Evolutionary conservation across 2,888 invertebrate genomes (phyloP).

Genomic region (Frankliniella intonsa): DNA sequence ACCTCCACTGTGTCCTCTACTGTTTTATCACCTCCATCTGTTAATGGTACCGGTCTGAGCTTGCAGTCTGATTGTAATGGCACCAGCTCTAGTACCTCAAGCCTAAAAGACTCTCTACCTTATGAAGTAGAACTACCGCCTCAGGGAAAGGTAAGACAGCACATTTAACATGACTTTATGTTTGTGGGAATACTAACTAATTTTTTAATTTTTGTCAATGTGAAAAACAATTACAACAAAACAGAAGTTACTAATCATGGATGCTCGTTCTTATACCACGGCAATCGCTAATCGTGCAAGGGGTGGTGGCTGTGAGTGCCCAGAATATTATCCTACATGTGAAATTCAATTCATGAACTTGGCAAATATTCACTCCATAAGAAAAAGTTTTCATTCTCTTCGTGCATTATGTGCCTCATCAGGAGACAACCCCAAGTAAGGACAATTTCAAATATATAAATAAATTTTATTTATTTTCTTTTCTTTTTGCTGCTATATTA

Average conservation of each 20-base stretch:
- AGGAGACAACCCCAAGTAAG: slow-evolving; percentile 72
- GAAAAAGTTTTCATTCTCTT: slow-evolving; percentile 86
- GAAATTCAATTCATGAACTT: slow-evolving; percentile 97
- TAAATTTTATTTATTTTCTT: slow-evolving; percentile 21
- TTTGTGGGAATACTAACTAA: neutral
- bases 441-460: slow-evolving; percentile 35
- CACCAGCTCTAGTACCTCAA: neutral
- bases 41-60: neutral
- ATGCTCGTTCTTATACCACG: slow-evolving; percentile 92
- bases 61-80: neutral
- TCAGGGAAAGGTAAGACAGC: neutral
- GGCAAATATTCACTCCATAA: slow-evolving; percentile 94
- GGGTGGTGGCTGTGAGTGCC: slow-evolving; percentile 94
- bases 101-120: neutral
- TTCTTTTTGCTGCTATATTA: slow-evolving; percentile 2
- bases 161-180: neutral
- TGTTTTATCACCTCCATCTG: neutral
- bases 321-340: slow-evolving; percentile 90
- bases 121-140: neutral
- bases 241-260: slow-evolving; percentile 81
- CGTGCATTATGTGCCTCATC: slow-evolving; percentile 73
- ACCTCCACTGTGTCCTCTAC: neutral
- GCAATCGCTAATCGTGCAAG: slow-evolving; percentile 95
- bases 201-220: neutral
- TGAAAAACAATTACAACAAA: too few relatives aligned